A percentile compares a stretch with the other conserved stretches of the same genome.
These are phyloP conservation scores for Dendroctonus ponderosae DNA, from an alignment of 1,140 invertebrate species.

Conservation along the genomic window DNA sequence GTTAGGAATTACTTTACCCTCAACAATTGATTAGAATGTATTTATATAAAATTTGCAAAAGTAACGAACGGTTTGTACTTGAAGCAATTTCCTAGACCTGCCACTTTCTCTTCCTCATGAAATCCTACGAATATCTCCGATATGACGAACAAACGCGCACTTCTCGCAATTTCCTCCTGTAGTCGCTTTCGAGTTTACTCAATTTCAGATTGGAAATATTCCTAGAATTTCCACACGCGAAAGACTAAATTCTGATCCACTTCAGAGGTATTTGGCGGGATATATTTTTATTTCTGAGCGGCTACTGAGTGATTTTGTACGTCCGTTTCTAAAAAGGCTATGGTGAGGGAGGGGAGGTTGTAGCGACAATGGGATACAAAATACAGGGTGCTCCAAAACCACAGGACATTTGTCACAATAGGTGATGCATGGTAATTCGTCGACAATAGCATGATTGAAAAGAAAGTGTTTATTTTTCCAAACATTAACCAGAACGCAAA, in stretches of 20 bases:
- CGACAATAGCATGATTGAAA: no score
- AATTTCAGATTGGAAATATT: no score
- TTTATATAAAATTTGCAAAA: slow-evolving; percentile 52
- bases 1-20: slow-evolving; percentile 49
- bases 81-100: slow-evolving; percentile 50
- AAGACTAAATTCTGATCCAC: slow-evolving; percentile 23
- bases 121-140: slow-evolving; percentile 1
- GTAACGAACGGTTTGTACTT: slow-evolving; percentile 52
- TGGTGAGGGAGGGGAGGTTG: slow-evolving; percentile 26
- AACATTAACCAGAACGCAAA: no score
- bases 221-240: not conserved
- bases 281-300: slow-evolving; percentile 38
- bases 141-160: not conserved
- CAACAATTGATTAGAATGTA: slow-evolving; percentile 49
- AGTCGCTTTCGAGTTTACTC: no score
- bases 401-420: no score
- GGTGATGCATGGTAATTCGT: no score
- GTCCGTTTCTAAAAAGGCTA: slow-evolving; percentile 47
- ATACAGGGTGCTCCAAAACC: slow-evolving; percentile 1
- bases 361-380: slow-evolving; percentile 20
- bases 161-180: no score
- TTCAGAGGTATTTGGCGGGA: slow-evolving; percentile 45
- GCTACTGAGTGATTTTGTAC: slow-evolving; percentile 47
- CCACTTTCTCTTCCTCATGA: slow-evolving; percentile 39
- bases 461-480: no score